Base-by-base conservation (phyloP, 1,140 invertebrate species). In the Sarcophaga peregrina region DNA sequence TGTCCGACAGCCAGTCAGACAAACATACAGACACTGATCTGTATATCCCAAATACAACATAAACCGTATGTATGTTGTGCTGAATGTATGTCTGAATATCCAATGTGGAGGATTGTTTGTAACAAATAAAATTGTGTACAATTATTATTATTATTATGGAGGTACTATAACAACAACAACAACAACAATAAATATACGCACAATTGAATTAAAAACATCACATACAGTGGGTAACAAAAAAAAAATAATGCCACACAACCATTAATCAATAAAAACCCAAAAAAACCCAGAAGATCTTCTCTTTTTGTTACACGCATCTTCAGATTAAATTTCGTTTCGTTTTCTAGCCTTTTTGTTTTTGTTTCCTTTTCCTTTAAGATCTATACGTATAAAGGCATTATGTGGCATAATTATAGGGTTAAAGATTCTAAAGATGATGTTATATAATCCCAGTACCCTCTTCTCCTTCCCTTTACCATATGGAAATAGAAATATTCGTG, bases 61-160 rank as follows among this genome's bases (percentile, higher is more conserved):
- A 54, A 15, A 7, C 52, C n/a, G 52, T 58, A 58, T 11, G n/a
- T 58, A 58, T 13, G 10, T n/a, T 15, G 10, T 58, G 52, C n/a
- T 58, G 52, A 15, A 10, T 6, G 52, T 58, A 58, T 58, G 52
- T 58, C 52, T 15, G 11, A 58, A 58, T 58, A n/a, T 58, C 15
- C 20, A 20, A 20, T 68, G n/a, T 68, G 6, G 17, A 68, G n/a
- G 6, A 68, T 68, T 68, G 62, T 48, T 46, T 78, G n/a, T 78
- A 37, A 37, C 25, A 37, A 78, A 78, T 78, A 78, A 78, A 48
- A 78, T 78, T 50, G 75, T 78, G 47, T 78, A 78, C 75, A 78
- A 78, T 78, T 78, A 50, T 37, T 37, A 37, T 37, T 37, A 37
- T 37, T 37, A 37, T 37, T 78, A 78, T 78, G 75, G 75, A 50